Conservation (phyloP, 1,140 invertebrate species). For the Drosophila sulfurigaster region DNA sequence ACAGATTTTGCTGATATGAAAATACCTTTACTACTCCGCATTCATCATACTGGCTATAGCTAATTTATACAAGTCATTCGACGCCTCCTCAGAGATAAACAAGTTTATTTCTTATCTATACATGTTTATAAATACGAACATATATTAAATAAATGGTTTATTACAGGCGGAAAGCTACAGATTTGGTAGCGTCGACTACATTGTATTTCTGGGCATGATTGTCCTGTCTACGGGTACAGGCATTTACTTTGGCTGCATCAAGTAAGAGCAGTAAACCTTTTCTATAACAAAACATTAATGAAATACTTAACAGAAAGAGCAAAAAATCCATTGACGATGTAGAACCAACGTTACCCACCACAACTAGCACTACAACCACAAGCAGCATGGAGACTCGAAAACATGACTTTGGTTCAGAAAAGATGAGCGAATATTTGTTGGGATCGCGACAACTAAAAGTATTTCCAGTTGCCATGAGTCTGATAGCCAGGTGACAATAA, state of each 20-base stretch:
- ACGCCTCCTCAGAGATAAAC: constrained; percentile 10
- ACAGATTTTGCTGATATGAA: not conserved
- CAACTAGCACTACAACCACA: constrained; percentile 18
- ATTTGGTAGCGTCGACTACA: constrained; percentile 86
- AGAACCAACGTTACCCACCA: constrained; percentile 51
- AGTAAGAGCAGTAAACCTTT: constrained; percentile 49
- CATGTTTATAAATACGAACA: not conserved
- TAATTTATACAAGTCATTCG: constrained; percentile 18
- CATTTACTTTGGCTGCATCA: constrained; percentile 89
- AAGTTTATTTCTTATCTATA: constrained; percentile 13
- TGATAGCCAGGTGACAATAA: constrained; percentile 90
- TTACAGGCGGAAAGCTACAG: constrained; percentile 51
- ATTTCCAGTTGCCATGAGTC: constrained; percentile 93
- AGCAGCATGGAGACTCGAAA: constrained; percentile 38
- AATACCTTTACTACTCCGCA: not conserved
- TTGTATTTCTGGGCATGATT: constrained; percentile 88
- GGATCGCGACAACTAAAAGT: constrained; percentile 90
- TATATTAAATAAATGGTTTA: constrained; percentile 31
- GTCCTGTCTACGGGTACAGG: constrained; percentile 89
- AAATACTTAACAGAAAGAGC: constrained; percentile 51
- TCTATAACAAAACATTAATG: not conserved
- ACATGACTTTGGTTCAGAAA: constrained; percentile 82
- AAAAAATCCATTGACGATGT: constrained; percentile 56
- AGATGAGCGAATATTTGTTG: constrained; percentile 89
- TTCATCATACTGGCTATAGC: not conserved